Percentiles rank a stretch among this genome's conserved stretches.
phyloP scores from a whole-genome alignment of 1,140 invertebrate species.

The Centruroides sculpturatus region DNA sequence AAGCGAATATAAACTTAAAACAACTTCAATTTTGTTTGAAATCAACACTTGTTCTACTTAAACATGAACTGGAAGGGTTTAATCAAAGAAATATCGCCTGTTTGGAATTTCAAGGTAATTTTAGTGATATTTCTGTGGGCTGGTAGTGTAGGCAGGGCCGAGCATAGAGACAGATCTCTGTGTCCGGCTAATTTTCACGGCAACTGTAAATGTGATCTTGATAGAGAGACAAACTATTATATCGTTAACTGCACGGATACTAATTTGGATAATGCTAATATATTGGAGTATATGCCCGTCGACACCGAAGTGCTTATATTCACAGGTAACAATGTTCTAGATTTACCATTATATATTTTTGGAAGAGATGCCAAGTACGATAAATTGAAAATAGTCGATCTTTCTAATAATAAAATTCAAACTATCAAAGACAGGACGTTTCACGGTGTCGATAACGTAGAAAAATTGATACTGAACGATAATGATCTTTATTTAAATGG shows the following conservation, averaged over 20 bases:
- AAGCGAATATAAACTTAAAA: no score
- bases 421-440: conserved; percentile 60
- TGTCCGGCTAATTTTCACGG: no score
- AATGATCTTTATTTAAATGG: conserved; percentile 49
- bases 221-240: conserved; percentile 24
- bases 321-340: conserved; percentile 48
- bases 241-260: conserved; percentile 58
- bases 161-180: no score
- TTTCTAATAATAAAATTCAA: conserved; percentile 58
- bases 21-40: no score
- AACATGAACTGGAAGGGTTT: no score
- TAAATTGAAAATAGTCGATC: conserved; percentile 48
- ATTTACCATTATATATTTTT: conserved; percentile 55
- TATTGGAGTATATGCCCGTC: conserved; percentile 45
- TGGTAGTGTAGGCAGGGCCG: not conserved
- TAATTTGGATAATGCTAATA: conserved; percentile 39
- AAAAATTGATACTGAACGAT: conserved; percentile 55
- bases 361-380: conserved; percentile 44
- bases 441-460: conserved; percentile 53
- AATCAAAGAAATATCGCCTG: not conserved
- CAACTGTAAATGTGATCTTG: not conserved
- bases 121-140: not conserved
- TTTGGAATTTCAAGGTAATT: not conserved
- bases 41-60: no score
- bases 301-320: conserved; percentile 55